Conservation (phyloP, 2,888 invertebrate genomes). For the Myopa testacea region DNA sequence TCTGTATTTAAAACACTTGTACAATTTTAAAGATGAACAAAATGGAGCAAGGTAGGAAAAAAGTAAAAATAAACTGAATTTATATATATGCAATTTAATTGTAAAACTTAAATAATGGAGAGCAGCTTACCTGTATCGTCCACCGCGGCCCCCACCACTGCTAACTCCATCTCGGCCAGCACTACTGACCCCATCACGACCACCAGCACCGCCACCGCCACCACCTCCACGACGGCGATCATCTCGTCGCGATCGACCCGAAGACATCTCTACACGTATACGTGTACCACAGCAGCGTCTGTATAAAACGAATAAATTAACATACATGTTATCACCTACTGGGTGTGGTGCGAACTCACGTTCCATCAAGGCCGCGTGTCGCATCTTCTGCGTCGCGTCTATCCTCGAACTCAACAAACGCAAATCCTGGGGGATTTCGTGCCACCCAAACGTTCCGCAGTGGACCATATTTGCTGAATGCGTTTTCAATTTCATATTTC, state of each 20-base stretch:
- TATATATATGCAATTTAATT: background rate
- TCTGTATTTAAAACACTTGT: background rate
- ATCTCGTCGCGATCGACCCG: slow-evolving; percentile 82
- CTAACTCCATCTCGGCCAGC: slow-evolving; percentile 51
- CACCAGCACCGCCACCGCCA: slow-evolving; percentile 59
- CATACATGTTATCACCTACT: background rate
- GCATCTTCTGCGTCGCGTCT: slow-evolving; percentile 88
- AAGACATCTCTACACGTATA: slow-evolving; percentile 93
- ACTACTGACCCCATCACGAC: slow-evolving; percentile 56
- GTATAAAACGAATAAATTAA: slow-evolving; percentile 48
- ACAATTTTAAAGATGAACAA: background rate
- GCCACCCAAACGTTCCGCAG: slow-evolving; percentile 92
- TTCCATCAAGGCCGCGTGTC: slow-evolving; percentile 82
- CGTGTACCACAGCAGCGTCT: slow-evolving; percentile 90
- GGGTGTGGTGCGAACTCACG: slow-evolving; percentile 71
- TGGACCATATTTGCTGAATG: slow-evolving; percentile 86
- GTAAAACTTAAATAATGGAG: slow-evolving; percentile 27
- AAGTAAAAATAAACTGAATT: background rate
- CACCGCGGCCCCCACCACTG: slow-evolving; percentile 54
- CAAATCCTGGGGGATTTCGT: slow-evolving; percentile 89
- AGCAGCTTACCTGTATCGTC: slow-evolving; percentile 63
- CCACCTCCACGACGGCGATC: slow-evolving; percentile 71
- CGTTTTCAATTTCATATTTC: slow-evolving; percentile 85
- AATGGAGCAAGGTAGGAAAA: background rate
- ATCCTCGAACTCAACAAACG: slow-evolving; percentile 89